A percentile compares a stretch with the other conserved stretches of the same genome.
These are phyloP conservation scores for Sebastes paucispinis DNA, from an alignment of 2,797 vertebrate genomes.

Conservation along the genomic window DNA sequence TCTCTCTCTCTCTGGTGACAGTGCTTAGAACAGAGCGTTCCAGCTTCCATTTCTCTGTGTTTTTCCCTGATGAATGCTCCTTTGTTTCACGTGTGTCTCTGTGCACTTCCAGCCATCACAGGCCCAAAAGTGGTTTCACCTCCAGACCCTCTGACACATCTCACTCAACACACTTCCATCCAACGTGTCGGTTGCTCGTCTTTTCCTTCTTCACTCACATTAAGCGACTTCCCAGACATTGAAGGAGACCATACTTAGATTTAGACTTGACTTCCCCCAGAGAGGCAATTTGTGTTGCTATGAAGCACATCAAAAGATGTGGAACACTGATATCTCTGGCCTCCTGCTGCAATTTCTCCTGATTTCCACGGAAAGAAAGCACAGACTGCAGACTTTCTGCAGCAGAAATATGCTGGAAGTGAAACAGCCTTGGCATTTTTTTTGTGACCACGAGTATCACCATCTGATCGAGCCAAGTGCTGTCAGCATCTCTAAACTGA, in stretches of 20 bases:
- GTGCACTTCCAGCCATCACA: neutral
- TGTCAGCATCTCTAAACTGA: neutral
- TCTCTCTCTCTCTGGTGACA: neutral
- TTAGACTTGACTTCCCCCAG: slow-evolving; percentile 1
- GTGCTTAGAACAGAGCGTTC: neutral
- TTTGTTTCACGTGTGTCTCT: slow-evolving; percentile 42
- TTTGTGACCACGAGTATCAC: neutral
- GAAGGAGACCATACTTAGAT: neutral
- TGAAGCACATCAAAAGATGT: neutral
- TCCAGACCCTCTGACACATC: slow-evolving; percentile 37
- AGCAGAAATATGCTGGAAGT: neutral
- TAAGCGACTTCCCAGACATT: neutral
- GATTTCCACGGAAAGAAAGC: neutral
- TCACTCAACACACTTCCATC: neutral
- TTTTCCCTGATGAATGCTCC: slow-evolving; percentile 43
- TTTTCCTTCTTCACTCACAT: neutral
- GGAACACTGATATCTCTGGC: neutral
- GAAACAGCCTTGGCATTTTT: neutral
- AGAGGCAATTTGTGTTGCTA: slow-evolving; percentile 32
- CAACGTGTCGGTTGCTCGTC: neutral
- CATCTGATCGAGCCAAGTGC: neutral
- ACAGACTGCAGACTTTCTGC: neutral
- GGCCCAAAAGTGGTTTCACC: slow-evolving; percentile 34
- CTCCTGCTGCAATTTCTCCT: neutral
- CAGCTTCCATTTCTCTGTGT: neutral